Conservation (phyloP, 2,113 vertebrate genomes). For the Hippocampus comes region DNA sequence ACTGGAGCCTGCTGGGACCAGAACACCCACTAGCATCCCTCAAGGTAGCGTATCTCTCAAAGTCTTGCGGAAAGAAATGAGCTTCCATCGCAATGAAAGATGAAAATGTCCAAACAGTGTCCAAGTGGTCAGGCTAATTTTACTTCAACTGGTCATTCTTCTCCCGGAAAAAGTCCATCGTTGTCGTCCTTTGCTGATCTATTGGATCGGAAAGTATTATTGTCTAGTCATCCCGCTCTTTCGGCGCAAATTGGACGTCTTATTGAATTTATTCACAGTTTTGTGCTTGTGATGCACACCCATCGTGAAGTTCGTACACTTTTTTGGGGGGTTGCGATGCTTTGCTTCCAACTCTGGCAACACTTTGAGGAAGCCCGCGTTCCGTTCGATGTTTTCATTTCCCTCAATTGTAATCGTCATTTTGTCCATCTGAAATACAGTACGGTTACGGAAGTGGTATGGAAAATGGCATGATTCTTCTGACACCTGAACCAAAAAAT, state of each 20-base stretch:
- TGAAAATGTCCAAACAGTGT: not conserved
- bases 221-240: not conserved
- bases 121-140: not conserved
- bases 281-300: too few relatives aligned
- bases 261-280: not conserved
- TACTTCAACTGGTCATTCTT: not conserved
- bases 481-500: too few relatives aligned
- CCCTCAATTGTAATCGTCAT: not conserved
- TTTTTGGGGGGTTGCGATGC: not conserved
- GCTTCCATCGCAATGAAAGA: not conserved
- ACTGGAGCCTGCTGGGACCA: conserved; percentile 91
- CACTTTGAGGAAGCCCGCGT: not conserved
- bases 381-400: not conserved
- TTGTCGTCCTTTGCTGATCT: not conserved
- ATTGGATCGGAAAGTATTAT: not conserved
- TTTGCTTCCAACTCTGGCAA: not conserved
- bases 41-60: conserved; percentile 72
- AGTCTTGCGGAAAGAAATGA: not conserved
- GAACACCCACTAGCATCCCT: conserved; percentile 90
- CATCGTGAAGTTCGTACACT: too few relatives aligned
- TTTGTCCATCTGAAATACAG: not conserved
- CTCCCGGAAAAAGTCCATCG: not conserved
- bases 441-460: too few relatives aligned
- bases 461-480: too few relatives aligned
- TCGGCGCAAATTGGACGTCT: not conserved